Conservation (phyloP, 1,140 invertebrate species). For the Drosophila santomea region DNA sequence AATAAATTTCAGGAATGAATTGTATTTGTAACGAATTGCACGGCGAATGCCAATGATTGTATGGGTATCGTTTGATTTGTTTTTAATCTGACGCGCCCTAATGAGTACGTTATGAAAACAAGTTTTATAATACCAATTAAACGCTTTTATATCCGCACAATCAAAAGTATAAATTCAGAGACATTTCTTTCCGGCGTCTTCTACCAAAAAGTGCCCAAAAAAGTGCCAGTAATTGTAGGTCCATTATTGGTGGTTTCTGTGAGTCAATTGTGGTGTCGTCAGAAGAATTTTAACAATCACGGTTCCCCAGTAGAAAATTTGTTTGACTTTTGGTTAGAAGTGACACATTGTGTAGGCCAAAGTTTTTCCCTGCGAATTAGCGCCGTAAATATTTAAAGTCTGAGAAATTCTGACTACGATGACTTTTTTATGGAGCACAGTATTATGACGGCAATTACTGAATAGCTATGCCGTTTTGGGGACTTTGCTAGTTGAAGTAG, state of each 20-base stretch:
- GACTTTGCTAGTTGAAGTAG: not conserved
- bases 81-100: too few relatives aligned
- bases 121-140: too few relatives aligned
- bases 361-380: slow-evolving; percentile 28
- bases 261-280: slow-evolving; percentile 15
- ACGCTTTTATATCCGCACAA: not conserved
- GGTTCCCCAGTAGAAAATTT: slow-evolving; percentile 13
- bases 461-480: not conserved
- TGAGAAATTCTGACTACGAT: slow-evolving; percentile 13
- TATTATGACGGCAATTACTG: not conserved
- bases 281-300: slow-evolving; percentile 14
- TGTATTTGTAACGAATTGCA: not conserved
- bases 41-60: not conserved
- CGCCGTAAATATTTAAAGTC: slow-evolving; percentile 43
- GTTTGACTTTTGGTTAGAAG: slow-evolving; percentile 5
- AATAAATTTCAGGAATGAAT: not conserved
- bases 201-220: not conserved
- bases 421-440: not conserved
- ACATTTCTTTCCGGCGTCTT: too few relatives aligned
- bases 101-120: too few relatives aligned
- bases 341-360: slow-evolving; percentile 32
- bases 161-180: not conserved
- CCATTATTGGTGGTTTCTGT: not conserved
- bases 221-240: slow-evolving; percentile 16
- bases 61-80: too few relatives aligned